A percentile compares a stretch with the other conserved stretches of the same genome.
phyloP scores from a whole-genome alignment of 2,797 vertebrate species.

The Numenius phaeopus region DNA sequence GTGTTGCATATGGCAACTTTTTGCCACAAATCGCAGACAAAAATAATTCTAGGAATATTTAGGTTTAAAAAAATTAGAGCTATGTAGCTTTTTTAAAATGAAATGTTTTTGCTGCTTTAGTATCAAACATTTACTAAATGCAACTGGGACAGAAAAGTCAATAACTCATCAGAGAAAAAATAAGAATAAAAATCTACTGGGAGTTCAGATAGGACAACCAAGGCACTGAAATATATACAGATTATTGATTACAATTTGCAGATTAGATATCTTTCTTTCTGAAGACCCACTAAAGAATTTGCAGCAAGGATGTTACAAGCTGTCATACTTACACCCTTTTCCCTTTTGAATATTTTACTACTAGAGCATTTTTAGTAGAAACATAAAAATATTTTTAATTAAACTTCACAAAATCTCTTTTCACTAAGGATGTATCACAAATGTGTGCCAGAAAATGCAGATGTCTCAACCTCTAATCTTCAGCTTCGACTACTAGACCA shows the following conservation, averaged over 20 bases:
- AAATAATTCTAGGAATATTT: not conserved
- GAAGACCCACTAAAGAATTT: not conserved
- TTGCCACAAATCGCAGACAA: not conserved
- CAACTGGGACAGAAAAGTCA: slow-evolving; percentile 15
- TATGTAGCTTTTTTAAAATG: not conserved
- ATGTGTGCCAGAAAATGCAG: not conserved
- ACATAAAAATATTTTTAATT: not conserved
- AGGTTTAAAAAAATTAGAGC: not conserved
- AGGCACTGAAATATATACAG: not conserved
- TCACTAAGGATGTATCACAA: not conserved
- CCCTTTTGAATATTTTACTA: not conserved
- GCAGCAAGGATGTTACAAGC: not conserved
- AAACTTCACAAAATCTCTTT: not conserved
- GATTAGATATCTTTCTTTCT: not conserved
- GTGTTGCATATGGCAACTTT: not conserved
- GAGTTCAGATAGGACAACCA: not conserved
- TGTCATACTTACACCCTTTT: not conserved
- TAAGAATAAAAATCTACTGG: not conserved
- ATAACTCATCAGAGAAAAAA: not conserved
- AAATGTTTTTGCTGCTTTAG: not conserved
- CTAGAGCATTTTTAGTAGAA: not conserved
- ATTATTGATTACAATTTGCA: not conserved
- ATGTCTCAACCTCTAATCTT: not conserved
- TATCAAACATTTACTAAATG: slow-evolving; percentile 3
- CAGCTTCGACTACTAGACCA: not conserved